Base-by-base conservation (phyloP, 2,888 invertebrate genomes). In the Marasmarcha lunaedactyla region DNA sequence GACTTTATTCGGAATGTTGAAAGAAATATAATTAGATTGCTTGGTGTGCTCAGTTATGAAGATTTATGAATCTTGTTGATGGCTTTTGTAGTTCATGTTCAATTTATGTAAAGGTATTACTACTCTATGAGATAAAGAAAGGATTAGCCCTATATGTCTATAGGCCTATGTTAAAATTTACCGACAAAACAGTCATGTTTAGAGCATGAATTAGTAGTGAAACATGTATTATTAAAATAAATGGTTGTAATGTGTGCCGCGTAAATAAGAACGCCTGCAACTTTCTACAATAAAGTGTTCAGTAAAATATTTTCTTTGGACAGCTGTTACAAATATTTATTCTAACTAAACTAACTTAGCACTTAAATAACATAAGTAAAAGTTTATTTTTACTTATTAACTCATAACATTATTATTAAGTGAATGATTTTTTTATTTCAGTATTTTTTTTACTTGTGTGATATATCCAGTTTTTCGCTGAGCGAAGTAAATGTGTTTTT, bases 381-480 rank as follows among this genome's bases (percentile, higher is more conserved):
- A n/a, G n/a, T n/a, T n/a, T n/a, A 30, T 10, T 30, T 9, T 30
- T 30, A n/a, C 9, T 4, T 30, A n/a, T n/a, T 30, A 11, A 30
- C 25, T 13, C 20, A 33, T 11, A 38, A 36, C 7, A 20, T 15
- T 35, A 37, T 37, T 33, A 49, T 47, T 42, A 45, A 59, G 57
- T 57, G 6, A 39, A 55, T 63, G 59, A 58, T 49, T 42, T 53
- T 39, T 42, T 52, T 54, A 52, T 58, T 47, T 64, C 62, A 62
- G 66, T 65, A 65, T 64, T 65, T 65, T 51, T 61, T 50, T 54
- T 70, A 71, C 10, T 68, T 69, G 68, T 68, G 65, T 71, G 50
- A 50, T 57, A n/a, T n/a, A 57, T 48, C 52, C 20, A 7, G 7
- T 38, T 57, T 59, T 72, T 72, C 73, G 78, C 78, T 50, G 64